A percentile compares a stretch with the other conserved stretches of the same genome.
These are phyloP conservation scores for Malacosoma neustria DNA, from an alignment of 2,888 invertebrate genomes.

Conservation along the genomic window DNA sequence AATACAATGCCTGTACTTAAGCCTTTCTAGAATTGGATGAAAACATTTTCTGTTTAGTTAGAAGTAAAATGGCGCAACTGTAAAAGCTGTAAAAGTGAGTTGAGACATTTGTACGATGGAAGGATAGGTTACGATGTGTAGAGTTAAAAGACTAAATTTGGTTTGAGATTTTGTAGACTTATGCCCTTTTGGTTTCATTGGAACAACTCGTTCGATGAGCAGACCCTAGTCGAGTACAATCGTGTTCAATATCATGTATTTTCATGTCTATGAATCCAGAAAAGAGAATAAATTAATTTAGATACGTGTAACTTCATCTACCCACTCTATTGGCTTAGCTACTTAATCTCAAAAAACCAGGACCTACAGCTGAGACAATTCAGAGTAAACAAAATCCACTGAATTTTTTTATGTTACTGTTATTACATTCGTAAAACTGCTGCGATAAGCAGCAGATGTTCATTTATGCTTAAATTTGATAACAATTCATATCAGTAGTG, in stretches of 20 bases:
- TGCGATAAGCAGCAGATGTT: background rate
- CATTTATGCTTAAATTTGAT: background rate
- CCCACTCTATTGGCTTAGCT: too few species aligned
- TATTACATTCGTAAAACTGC: too few species aligned
- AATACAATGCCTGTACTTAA: conserved; percentile 30
- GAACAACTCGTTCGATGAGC: conserved; percentile 55
- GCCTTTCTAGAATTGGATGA: conserved; percentile 36
- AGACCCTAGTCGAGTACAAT: conserved; percentile 60
- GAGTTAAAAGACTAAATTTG: conserved; percentile 29
- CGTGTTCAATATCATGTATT: conserved; percentile 43
- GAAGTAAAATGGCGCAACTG: conserved; percentile 33
- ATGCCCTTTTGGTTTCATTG: conserved; percentile 38
- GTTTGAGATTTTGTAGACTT: conserved; percentile 26
- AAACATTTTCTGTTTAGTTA: conserved; percentile 26
- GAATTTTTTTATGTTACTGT: too few species aligned
- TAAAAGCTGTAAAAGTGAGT: conserved; percentile 24
- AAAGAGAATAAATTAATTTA: background rate
- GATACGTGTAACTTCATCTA: too few species aligned
- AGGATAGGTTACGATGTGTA: conserved; percentile 29
- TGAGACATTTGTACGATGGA: conserved; percentile 27
- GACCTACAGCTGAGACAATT: too few species aligned
- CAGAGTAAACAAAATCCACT: too few species aligned
- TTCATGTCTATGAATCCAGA: conserved; percentile 6
- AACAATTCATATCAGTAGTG: conserved; percentile 12
- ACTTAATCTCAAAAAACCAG: too few species aligned